Evolutionary conservation across 2,113 vertebrate species (phyloP).

Genomic region (Dipodomys stephensi): DNA sequence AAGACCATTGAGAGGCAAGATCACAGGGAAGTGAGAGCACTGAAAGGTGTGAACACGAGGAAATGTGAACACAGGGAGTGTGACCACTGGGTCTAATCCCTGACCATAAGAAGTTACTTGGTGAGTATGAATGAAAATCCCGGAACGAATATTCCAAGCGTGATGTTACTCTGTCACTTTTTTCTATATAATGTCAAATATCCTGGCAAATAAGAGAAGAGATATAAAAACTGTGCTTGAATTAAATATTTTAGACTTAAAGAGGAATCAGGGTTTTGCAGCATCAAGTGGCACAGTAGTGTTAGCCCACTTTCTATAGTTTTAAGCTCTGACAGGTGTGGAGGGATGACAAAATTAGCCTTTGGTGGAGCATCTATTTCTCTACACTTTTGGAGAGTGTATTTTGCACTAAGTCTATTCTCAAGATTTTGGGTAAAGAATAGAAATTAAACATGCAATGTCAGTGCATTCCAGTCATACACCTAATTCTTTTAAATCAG

Average conservation of each 20-base stretch:
- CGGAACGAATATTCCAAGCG: background rate
- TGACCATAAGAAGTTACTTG: too few relatives aligned
- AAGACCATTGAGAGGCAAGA: too few relatives aligned
- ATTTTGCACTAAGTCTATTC: constrained; percentile 15
- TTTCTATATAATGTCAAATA: too few relatives aligned
- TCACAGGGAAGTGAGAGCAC: too few relatives aligned
- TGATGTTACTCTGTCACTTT: too few relatives aligned
- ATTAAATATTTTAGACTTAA: background rate
- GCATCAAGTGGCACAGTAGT: background rate
- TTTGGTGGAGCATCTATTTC: background rate
- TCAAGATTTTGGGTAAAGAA: constrained; percentile 55
- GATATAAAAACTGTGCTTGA: too few relatives aligned
- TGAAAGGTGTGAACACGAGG: too few relatives aligned
- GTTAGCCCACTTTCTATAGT: background rate
- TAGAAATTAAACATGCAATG: constrained; percentile 53
- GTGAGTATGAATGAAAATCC: background rate
- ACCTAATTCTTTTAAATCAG: constrained; percentile 68
- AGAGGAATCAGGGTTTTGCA: background rate
- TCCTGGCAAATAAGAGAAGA: background rate
- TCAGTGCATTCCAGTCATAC: constrained; percentile 49
- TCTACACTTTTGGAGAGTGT: constrained; percentile 19
- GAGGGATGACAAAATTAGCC: constrained; percentile 30
- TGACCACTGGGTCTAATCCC: background rate
- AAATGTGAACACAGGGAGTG: too few relatives aligned
- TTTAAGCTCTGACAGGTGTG: background rate